Percentiles rank a stretch among this genome's conserved stretches.
These are phyloP conservation scores for Lindbergichthys nudifrons DNA, from an alignment of 2,797 vertebrate genomes.

Conservation along the genomic window DNA sequence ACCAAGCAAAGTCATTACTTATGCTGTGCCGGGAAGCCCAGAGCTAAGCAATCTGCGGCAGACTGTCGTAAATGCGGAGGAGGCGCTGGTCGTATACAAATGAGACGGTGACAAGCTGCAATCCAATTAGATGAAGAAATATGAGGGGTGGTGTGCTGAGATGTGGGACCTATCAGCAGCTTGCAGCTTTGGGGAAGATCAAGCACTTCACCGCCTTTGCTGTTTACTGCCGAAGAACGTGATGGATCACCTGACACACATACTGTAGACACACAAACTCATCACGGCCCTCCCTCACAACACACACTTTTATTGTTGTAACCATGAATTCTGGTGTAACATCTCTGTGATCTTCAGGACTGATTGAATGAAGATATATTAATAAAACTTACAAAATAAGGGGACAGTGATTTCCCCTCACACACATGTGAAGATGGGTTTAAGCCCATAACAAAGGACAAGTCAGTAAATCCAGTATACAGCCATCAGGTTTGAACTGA, in stretches of 20 bases:
- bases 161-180: slow-evolving; percentile 64
- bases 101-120: slow-evolving; percentile 75
- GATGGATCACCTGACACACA: slow-evolving; percentile 57
- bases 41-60: slow-evolving; percentile 61
- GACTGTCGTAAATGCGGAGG: slow-evolving; percentile 53
- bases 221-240: slow-evolving; percentile 36
- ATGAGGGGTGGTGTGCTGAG: slow-evolving; percentile 65
- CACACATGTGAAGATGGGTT: neutral
- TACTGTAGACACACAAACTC: slow-evolving; percentile 21
- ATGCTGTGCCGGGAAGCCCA: slow-evolving; percentile 30
- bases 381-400: neutral
- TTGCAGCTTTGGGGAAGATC: slow-evolving; percentile 75
- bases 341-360: neutral
- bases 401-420: neutral
- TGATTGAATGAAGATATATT: slow-evolving; percentile 21
- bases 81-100: slow-evolving; percentile 65
- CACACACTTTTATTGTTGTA: slow-evolving; percentile 23
- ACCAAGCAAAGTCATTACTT: slow-evolving; percentile 49
- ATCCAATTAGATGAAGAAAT: slow-evolving; percentile 83
- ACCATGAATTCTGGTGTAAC: slow-evolving; percentile 11
- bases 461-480: slow-evolving; percentile 1
- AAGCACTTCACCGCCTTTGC: slow-evolving; percentile 60
- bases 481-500: neutral
- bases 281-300: slow-evolving; percentile 16
- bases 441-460: neutral